A percentile compares a stretch with the other conserved stretches of the same genome.
These are phyloP conservation scores for Columbina picui DNA, from an alignment of 2,113 vertebrate genomes.

Conservation along the genomic window DNA sequence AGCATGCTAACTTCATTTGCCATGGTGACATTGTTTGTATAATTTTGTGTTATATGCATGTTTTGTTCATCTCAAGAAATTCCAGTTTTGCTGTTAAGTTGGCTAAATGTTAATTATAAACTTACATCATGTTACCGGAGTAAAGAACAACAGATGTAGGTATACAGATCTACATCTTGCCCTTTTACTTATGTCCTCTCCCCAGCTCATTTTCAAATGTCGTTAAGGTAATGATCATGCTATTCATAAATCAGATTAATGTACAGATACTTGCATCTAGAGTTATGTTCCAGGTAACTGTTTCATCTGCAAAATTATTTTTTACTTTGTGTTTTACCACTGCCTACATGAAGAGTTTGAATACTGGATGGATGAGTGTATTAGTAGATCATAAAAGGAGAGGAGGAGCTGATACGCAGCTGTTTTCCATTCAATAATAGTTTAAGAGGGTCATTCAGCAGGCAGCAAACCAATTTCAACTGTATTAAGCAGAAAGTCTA, in stretches of 20 bases:
- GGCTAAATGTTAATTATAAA: neutral
- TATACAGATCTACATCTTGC: neutral
- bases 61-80: neutral
- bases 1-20: neutral
- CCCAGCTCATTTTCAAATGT: neutral
- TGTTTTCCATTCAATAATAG: neutral
- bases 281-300: neutral
- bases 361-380: neutral
- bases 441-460: neutral
- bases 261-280: neutral
- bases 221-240: neutral
- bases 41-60: neutral
- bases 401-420: neutral
- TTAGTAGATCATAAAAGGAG: neutral
- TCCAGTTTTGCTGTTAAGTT: neutral
- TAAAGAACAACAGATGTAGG: neutral
- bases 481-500: neutral
- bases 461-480: neutral
- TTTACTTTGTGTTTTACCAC: neutral
- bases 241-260: neutral
- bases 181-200: neutral
- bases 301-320: neutral
- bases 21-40: neutral
- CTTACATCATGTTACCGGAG: neutral
- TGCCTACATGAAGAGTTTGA: neutral